Base-by-base conservation (phyloP, 2,113 vertebrate genomes). In the Callopanchax toddi region DNA sequence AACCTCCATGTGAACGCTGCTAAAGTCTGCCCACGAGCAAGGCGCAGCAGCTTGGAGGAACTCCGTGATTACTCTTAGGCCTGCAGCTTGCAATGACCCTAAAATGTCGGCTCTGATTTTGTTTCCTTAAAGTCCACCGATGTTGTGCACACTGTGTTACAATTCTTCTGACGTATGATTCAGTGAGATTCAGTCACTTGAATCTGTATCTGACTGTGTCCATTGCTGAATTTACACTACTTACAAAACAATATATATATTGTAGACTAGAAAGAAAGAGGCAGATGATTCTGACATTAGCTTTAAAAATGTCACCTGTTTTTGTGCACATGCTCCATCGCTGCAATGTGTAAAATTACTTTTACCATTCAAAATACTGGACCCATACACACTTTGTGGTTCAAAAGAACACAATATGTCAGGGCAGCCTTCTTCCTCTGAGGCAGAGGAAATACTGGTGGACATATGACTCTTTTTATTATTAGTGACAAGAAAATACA, bases 61-160 rank as follows among this genome's bases (percentile, higher is more conserved):
- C 25, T 29, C 4, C 16, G 51, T 56, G 57, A 76, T 79, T 82
- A 76, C 78, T 86, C 71, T 23, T 56, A 26, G 36, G 76, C 79
- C 68, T 17, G 56, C 58, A 84, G 85, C 79, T 44, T 18, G 6
- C 10, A 16, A 67, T 79, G 81, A 86, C 83, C 81, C 80, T 79
- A 69, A 87, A 88, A 82, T 62, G 82, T 87, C 78, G 15, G 48
- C n/a, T 67, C 67, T 12, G 9, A 76, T 83, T 67, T 52, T 6
- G 0, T 25, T 65, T 72, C 59, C 36, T 62, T 37, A 50, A 62
- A 61, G 64, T 65, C 74, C 59, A 34, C n/a, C 50, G 58, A 51
- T 65, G 73, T 83, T 53, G 59, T 68, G 55, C 43, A 61, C 13
- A 45, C 67, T 10, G 20, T 54, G 54, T 72, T 48, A 56, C 20